A percentile compares a stretch with the other conserved stretches of the same genome.
phyloP scores from a whole-genome alignment of 2,888 invertebrate species.

The Atethmia centrago region DNA sequence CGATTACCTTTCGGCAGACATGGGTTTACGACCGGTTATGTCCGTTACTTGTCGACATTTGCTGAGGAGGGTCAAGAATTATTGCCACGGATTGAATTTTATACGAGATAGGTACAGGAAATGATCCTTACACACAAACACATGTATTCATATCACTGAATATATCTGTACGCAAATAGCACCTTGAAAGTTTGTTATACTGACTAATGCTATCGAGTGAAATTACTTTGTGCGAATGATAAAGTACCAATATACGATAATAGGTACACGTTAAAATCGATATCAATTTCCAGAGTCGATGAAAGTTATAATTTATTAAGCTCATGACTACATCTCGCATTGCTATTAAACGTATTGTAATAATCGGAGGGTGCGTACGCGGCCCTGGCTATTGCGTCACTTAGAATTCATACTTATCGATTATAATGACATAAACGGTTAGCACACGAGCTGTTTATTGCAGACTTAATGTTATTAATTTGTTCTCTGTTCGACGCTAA shows the following conservation, averaged over 20 bases:
- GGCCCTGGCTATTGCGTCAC: conserved; percentile 81
- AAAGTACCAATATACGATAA: not conserved
- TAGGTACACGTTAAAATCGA: conserved; percentile 14
- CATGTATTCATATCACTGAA: conserved; percentile 4
- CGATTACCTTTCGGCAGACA: conserved; percentile 71
- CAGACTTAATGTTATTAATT: conserved; percentile 11
- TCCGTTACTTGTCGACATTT: conserved; percentile 61
- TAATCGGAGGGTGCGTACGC: conserved; percentile 80
- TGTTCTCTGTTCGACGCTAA: not conserved
- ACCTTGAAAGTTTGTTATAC: conserved; percentile 10
- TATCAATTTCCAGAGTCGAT: conserved; percentile 23
- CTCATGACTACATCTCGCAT: conserved; percentile 82
- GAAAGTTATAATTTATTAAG: conserved; percentile 49
- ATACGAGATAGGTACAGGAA: conserved; percentile 57
- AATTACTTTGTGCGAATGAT: conserved; percentile 24
- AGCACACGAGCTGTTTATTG: conserved; percentile 48
- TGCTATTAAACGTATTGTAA: conserved; percentile 75
- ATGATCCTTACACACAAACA: conserved; percentile 24
- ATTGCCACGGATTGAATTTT: conserved; percentile 65
- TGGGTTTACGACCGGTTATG: conserved; percentile 72
- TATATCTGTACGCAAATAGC: conserved; percentile 20
- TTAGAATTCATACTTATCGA: conserved; percentile 85
- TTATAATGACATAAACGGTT: conserved; percentile 78
- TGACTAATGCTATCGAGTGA: conserved; percentile 14
- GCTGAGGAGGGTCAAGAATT: conserved; percentile 64